Conservation (phyloP, 2,888 invertebrate genomes). For the Pemphredon lugubris region DNA sequence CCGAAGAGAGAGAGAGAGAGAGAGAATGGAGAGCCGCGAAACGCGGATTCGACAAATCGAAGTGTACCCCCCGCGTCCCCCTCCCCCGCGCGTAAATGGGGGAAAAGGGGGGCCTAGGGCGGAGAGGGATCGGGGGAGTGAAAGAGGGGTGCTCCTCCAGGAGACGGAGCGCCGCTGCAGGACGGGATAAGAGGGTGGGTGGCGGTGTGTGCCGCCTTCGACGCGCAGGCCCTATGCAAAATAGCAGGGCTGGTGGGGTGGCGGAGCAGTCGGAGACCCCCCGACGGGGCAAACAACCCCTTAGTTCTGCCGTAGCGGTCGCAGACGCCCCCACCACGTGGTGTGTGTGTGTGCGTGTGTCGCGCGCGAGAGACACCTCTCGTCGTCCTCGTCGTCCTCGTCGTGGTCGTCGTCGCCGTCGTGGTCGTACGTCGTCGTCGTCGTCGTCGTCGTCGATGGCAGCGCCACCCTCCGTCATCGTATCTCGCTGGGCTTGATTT, state of each 20-base stretch:
- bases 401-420: conserved; percentile 41
- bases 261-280: conserved; percentile 71
- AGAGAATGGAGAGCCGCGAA: conserved; percentile 66
- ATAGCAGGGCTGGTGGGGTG: conserved; percentile 71
- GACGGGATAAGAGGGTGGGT: conserved; percentile 60
- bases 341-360: too few species aligned
- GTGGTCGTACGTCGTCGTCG: conserved; percentile 51
- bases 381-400: conserved; percentile 65
- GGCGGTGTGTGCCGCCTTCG: conserved; percentile 66
- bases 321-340: conserved; percentile 80
- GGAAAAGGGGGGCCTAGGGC: conserved; percentile 24
- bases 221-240: conserved; percentile 80
- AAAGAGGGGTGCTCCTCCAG: conserved; percentile 32
- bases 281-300: conserved; percentile 79
- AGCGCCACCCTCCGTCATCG: conserved; percentile 58
- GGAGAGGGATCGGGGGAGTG: conserved; percentile 5
- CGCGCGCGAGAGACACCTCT: conserved; percentile 71
- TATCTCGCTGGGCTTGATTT: background rate
- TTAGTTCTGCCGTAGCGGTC: conserved; percentile 80
- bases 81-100: too few species aligned
- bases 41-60: conserved; percentile 79
- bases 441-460: conserved; percentile 63
- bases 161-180: conserved; percentile 57
- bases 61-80: conserved; percentile 67
- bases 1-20: too few species aligned